Percentiles rank a stretch among this genome's conserved stretches.
Conservation (phyloP, 2,888 invertebrate species). For the Xestia rhomboidea region DNA sequence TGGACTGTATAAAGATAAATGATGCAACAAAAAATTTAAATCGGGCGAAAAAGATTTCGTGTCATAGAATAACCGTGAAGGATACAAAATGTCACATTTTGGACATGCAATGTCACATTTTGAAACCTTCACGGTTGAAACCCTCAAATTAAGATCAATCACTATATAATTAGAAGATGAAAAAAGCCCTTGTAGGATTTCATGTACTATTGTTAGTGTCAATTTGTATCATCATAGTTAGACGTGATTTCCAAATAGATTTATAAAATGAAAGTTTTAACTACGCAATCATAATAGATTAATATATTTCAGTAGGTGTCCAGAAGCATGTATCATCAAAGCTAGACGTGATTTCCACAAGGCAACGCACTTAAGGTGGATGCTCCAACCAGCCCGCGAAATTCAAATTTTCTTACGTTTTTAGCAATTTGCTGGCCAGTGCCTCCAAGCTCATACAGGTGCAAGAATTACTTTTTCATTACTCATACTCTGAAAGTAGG, state of each 20-base stretch:
- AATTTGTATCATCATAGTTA: not conserved
- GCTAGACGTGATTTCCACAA: conserved; percentile 7
- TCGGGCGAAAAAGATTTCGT: not conserved
- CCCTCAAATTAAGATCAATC: not conserved
- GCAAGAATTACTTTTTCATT: no score
- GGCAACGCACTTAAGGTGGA: not conserved
- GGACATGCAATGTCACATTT: not conserved
- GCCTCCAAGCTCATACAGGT: no score
- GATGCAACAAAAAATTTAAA: not conserved
- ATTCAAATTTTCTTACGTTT: no score
- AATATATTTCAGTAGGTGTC: not conserved
- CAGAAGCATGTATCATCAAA: not conserved
- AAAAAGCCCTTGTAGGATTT: not conserved
- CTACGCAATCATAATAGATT: not conserved
- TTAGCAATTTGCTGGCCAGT: no score
- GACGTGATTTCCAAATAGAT: not conserved
- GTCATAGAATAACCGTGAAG: not conserved
- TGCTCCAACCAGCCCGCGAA: no score
- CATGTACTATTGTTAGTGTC: not conserved
- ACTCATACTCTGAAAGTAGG: no score
- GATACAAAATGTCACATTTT: not conserved
- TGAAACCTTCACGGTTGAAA: not conserved
- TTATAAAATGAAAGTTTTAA: not conserved
- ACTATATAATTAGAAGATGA: not conserved
- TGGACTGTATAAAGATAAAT: conserved; percentile 1